Evolutionary conservation across 1,140 invertebrate species (phyloP).

Genomic region (Lordiphosa clarofinis): DNA sequence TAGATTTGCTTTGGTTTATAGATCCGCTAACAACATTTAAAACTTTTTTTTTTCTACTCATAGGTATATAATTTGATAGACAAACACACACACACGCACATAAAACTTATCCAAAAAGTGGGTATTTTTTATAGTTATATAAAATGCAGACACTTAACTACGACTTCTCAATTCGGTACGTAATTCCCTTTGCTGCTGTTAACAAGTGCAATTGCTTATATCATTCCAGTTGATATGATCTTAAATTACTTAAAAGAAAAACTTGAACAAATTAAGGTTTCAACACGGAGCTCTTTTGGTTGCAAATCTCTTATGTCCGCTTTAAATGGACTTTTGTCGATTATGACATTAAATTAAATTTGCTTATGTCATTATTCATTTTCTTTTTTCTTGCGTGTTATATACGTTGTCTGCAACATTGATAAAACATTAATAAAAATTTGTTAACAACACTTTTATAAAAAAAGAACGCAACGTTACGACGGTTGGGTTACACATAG

Average conservation of each 20-base stretch:
- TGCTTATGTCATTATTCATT: slow-evolving; percentile 1
- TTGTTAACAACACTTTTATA: slow-evolving; percentile 74
- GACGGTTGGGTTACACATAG: slow-evolving; percentile 67
- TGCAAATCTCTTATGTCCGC: neutral
- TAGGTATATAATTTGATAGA: no score
- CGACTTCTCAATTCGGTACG: neutral
- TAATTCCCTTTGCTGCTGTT: slow-evolving; percentile 29
- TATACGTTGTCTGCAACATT: slow-evolving; percentile 64
- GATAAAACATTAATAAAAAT: slow-evolving; percentile 69
- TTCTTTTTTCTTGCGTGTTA: slow-evolving; percentile 11
- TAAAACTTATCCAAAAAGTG: slow-evolving; percentile 70
- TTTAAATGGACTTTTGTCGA: no score
- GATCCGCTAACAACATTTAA: no score
- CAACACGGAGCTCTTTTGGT: neutral
- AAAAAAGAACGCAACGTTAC: slow-evolving; percentile 68
- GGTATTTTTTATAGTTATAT: slow-evolving; percentile 14
- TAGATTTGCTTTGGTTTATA: no score
- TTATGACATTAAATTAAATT: slow-evolving; percentile 38
- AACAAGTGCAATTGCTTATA: slow-evolving; percentile 62
- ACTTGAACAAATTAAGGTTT: neutral
- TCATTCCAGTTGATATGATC: slow-evolving; percentile 38
- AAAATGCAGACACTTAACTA: slow-evolving; percentile 7
- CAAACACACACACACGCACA: slow-evolving; percentile 32
- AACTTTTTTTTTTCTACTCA: no score
- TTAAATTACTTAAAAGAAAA: slow-evolving; percentile 21